Percentiles rank a stretch among this genome's conserved stretches.
phyloP scores from a whole-genome alignment of 2,113 vertebrate genomes.

The Anthoscopus minutus region DNA sequence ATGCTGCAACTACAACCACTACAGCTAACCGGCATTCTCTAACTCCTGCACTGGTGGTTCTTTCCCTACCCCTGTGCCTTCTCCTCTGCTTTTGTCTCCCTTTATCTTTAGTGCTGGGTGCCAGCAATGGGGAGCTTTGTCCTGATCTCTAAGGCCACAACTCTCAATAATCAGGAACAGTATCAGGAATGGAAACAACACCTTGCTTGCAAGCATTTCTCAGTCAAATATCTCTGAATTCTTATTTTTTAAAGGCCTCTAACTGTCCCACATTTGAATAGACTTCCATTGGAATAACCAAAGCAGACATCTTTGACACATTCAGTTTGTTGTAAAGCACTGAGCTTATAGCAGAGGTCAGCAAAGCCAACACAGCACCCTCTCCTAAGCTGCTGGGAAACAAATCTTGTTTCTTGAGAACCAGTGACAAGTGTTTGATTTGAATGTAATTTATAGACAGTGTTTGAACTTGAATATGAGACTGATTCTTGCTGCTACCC shows the following conservation, averaged over 20 bases:
- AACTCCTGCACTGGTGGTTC: too few species aligned
- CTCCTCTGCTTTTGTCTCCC: neutral
- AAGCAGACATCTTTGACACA: neutral
- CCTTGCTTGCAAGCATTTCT: neutral
- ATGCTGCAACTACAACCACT: neutral
- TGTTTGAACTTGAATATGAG: neutral
- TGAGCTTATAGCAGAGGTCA: neutral
- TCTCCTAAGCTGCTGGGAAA: neutral
- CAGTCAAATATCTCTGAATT: neutral
- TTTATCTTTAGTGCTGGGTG: neutral
- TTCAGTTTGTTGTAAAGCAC: neutral
- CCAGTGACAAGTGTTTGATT: neutral
- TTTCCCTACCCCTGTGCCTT: neutral
- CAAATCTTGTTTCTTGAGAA: neutral
- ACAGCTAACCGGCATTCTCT: too few species aligned
- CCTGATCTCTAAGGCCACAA: neutral
- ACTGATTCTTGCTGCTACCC: neutral
- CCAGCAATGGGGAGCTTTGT: neutral
- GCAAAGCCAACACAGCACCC: neutral
- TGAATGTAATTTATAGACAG: neutral
- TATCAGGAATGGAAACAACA: neutral
- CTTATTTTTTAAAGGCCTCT: neutral
- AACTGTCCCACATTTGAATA: neutral
- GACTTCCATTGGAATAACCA: neutral
- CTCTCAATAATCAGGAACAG: neutral